Percentiles rank a stretch among this genome's conserved stretches.
phyloP scores from a whole-genome alignment of 2,113 vertebrate species.

The Atherinomorus stipes region DNA sequence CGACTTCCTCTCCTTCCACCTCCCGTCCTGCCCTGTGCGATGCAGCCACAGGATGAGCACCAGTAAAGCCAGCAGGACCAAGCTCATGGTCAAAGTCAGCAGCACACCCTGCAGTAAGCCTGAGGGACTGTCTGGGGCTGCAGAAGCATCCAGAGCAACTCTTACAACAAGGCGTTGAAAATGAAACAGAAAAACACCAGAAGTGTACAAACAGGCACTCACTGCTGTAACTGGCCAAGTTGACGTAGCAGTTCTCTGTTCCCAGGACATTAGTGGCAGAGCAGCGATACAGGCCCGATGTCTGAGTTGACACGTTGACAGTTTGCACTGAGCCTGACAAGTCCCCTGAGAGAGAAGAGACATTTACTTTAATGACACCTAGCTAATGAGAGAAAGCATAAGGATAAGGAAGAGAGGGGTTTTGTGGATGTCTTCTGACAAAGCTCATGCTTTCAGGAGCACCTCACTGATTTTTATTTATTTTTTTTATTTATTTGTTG shows the following conservation, averaged over 20 bases:
- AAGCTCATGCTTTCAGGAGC: too few species aligned
- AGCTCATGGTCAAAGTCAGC: constrained; percentile 81
- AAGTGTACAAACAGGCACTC: constrained; percentile 34
- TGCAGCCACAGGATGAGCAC: constrained; percentile 83
- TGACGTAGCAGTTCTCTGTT: constrained; percentile 81
- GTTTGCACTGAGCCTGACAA: constrained; percentile 74
- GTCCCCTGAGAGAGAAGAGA: constrained; percentile 58
- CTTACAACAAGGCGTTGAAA: not conserved
- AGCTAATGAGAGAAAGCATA: not conserved
- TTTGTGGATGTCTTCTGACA: not conserved
- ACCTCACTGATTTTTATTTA: too few species aligned
- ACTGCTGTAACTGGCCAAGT: constrained; percentile 80
- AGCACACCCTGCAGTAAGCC: constrained; percentile 81
- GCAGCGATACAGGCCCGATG: constrained; percentile 85
- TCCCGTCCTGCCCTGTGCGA: constrained; percentile 74
- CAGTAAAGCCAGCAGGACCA: constrained; percentile 80
- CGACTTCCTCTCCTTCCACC: constrained; percentile 61
- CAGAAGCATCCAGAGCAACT: not conserved
- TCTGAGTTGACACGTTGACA: constrained; percentile 78
- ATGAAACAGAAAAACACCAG: not conserved
- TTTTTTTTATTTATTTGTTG: too few species aligned
- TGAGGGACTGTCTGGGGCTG: constrained; percentile 65
- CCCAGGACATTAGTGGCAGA: constrained; percentile 81
- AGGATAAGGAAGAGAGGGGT: not conserved
- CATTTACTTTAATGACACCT: too few species aligned